Conservation (phyloP, 2,113 vertebrate species). For the Ondatra zibethicus region DNA sequence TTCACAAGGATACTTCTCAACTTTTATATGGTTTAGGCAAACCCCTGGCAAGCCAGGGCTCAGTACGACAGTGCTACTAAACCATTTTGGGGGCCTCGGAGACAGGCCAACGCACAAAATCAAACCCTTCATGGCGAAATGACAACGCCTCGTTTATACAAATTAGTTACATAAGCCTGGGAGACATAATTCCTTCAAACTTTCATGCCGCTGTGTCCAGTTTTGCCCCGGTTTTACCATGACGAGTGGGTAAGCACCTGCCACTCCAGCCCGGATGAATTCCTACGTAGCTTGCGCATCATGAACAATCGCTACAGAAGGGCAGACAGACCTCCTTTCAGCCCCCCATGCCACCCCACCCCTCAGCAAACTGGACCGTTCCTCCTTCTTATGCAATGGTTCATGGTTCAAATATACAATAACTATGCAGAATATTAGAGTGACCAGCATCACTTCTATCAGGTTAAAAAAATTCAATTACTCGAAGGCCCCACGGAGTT, state of each 20-base stretch:
- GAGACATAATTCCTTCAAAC: background rate
- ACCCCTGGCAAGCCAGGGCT: background rate
- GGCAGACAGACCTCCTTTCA: fast-evolving
- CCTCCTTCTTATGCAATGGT: background rate
- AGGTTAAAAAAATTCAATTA: background rate
- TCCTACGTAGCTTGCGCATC: background rate
- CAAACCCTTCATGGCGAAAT: background rate
- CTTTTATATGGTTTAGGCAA: background rate
- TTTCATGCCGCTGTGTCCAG: fast-evolving
- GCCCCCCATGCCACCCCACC: fast-evolving
- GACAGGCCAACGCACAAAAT: background rate
- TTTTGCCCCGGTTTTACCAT: fast-evolving
- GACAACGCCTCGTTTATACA: background rate
- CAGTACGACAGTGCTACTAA: background rate
- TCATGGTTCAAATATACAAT: background rate
- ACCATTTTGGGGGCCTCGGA: background rate
- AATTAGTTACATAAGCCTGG: background rate
- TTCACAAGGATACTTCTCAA: background rate
- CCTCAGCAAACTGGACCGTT: background rate
- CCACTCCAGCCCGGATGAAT: background rate
- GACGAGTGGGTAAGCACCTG: too few relatives aligned
- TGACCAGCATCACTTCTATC: fast-evolving
- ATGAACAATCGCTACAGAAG: fast-evolving
- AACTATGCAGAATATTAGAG: background rate
- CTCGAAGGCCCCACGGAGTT: fast-evolving